Base-by-base conservation (phyloP, 1,140 invertebrate species). In the Drosophila grimshawi region DNA sequence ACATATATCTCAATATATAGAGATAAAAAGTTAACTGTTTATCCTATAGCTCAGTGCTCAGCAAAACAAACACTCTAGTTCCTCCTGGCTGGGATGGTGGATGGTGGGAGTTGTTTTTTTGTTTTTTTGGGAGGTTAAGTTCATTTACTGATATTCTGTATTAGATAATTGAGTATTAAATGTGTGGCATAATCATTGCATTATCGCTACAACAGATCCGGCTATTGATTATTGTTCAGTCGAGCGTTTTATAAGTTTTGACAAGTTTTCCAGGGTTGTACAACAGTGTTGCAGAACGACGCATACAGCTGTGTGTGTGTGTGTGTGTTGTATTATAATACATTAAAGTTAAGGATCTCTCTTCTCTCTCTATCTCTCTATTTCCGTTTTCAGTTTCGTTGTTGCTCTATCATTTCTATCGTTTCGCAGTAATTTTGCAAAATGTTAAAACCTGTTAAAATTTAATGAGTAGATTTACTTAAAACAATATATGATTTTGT, bases 401-500 rank as follows among this genome's bases (percentile, higher is more conserved):
- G n/a, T 57, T 29, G 19, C 46, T 45, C 51, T 53, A n/a, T 52
- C 10, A 51, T 5, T 19, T 1, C 41, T 19, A 32, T 39, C 7
- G 0, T 7, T 33, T 5, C 32, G 8, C 19, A 19, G 19, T 65
- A 3, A 19, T 30, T 30, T 45, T 29, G 5, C 39, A 51, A 30
- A 49, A 32, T 19, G 37, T 70, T 56, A 56, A 46, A 64, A 55
- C 53, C 6, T 32, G 43, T 65, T 71, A 56, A 72, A 45, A 59
- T 32, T 72, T 66, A 72, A 65, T 66, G 69, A 72, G 62, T 72
- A 59, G 27, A 53, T 72, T 56, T 19, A 35, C 62, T 66, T 66
- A 72, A 59, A 66, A 66, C 10, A 66, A 66, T 37, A 43, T 37
- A 62, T 71, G 53, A 65, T 29, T 73, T 73, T 73, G 70, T 73